phyloP scores from a whole-genome alignment of 2,113 vertebrate genomes.

The Hiodon tergisus region DNA sequence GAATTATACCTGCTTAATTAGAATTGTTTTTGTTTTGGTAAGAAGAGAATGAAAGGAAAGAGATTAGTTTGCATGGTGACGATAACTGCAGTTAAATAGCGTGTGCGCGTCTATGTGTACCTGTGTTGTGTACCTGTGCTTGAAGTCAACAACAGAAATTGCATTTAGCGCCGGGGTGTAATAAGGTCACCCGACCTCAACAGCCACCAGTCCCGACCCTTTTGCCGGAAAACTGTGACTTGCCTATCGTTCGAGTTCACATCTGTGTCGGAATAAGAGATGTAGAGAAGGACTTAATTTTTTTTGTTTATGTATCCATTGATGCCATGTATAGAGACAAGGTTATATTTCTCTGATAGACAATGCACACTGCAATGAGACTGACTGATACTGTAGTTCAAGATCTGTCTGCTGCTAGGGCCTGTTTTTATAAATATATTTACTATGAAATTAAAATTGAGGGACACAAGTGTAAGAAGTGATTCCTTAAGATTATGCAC shows the following conservation, averaged over 20 bases:
- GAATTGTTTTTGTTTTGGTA: constrained; percentile 26
- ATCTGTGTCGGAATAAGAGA: constrained; percentile 6
- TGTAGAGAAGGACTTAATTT: not conserved
- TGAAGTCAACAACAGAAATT: constrained; percentile 12
- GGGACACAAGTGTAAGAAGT: constrained; percentile 28
- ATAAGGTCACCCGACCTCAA: not conserved
- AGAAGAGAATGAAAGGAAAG: constrained; percentile 31
- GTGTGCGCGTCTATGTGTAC: constrained; percentile 17
- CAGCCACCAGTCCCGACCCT: constrained; percentile 31
- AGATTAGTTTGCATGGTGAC: constrained; percentile 43
- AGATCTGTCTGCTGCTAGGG: constrained; percentile 47
- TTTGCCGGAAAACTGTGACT: constrained; percentile 22
- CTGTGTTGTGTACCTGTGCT: constrained; percentile 23
- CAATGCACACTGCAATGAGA: constrained; percentile 30
- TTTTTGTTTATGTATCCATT: constrained; percentile 17
- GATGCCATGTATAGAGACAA: constrained; percentile 28
- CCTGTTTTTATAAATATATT: constrained; percentile 40
- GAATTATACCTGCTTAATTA: constrained; percentile 29
- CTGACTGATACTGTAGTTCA: constrained; percentile 49
- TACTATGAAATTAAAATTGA: constrained; percentile 36
- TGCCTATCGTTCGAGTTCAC: constrained; percentile 3
- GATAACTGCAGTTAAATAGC: constrained; percentile 42
- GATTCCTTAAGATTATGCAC: constrained; percentile 55
- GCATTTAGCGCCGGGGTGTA: no score
- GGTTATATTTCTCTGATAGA: constrained; percentile 17